These are phyloP conservation scores for Sigmodon hispidus DNA, from an alignment of 2,113 vertebrate genomes.

Conservation along the genomic window DNA sequence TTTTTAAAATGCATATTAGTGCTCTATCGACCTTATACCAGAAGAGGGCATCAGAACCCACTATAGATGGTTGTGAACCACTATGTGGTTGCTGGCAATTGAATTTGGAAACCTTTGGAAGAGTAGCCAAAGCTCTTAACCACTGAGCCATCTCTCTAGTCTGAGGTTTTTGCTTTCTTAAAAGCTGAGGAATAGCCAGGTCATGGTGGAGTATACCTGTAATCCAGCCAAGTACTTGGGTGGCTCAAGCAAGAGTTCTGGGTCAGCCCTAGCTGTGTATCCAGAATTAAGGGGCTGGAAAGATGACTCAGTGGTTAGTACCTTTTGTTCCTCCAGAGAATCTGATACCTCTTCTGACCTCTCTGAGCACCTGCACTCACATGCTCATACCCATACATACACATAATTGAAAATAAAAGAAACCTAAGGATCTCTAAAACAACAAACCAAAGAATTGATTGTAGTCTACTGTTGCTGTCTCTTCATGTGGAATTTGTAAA, in stretches of 20 bases:
- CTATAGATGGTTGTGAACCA: not conserved
- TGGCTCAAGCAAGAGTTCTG: not conserved
- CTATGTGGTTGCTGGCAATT: not conserved
- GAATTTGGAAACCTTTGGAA: not conserved
- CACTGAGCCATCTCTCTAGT: not conserved
- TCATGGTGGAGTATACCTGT: not conserved
- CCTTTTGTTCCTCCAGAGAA: not conserved
- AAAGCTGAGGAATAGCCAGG: not conserved
- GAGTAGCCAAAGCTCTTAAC: not conserved
- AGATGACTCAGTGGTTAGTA: not conserved
- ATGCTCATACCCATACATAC: not conserved
- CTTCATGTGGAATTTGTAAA: not conserved
- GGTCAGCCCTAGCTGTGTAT: not conserved
- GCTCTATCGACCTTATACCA: not conserved
- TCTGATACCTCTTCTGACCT: not conserved
- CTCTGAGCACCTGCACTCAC: not conserved
- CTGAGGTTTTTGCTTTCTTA: not conserved
- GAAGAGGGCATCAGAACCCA: not conserved
- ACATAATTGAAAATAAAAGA: not conserved
- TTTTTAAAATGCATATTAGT: not conserved
- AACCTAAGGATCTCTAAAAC: not conserved
- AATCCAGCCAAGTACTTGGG: not conserved
- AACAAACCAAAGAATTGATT: constrained; percentile 8
- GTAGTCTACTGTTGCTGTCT: constrained; percentile 11
- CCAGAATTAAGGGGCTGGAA: not conserved